A percentile compares a stretch with the other conserved stretches of the same genome.
These are phyloP conservation scores for Choloepus hoffmanni DNA, from an alignment of 2,113 vertebrate species.

Conservation along the genomic window DNA sequence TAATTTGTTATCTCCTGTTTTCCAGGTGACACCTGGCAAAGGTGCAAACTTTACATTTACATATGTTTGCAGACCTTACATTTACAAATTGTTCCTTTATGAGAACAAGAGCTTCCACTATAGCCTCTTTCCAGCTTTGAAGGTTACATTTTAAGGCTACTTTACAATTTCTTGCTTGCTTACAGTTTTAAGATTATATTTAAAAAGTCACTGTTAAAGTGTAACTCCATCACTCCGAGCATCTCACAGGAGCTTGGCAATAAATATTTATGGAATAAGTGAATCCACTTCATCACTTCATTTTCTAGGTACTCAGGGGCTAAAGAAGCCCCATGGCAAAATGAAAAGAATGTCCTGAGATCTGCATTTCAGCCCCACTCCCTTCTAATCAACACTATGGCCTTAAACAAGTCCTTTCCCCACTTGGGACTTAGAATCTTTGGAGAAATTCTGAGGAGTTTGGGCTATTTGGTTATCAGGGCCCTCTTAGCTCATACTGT, in stretches of 20 bases:
- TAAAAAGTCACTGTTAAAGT: too few species aligned
- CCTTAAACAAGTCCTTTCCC: neutral
- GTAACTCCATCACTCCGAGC: too few species aligned
- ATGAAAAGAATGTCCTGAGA: neutral
- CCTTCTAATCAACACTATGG: neutral
- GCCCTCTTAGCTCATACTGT: neutral
- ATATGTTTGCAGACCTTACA: neutral
- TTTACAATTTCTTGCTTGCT: too few species aligned
- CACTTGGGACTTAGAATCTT: neutral
- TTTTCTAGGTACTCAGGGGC: neutral
- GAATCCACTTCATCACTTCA: neutral
- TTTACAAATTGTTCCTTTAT: too few species aligned
- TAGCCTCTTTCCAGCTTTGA: too few species aligned
- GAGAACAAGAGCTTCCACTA: too few species aligned
- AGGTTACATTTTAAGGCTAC: too few species aligned
- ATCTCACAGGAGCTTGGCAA: neutral
- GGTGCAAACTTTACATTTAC: too few species aligned
- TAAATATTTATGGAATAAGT: neutral
- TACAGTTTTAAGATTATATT: too few species aligned
- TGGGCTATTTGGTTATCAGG: neutral
- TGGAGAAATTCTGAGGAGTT: too few species aligned
- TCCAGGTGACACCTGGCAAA: too few species aligned
- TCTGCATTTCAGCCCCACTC: neutral
- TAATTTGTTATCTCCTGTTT: too few species aligned
- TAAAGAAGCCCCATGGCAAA: neutral